These are phyloP conservation scores for Caranx melampygus DNA, from an alignment of 2,113 vertebrate genomes.

Conservation along the genomic window DNA sequence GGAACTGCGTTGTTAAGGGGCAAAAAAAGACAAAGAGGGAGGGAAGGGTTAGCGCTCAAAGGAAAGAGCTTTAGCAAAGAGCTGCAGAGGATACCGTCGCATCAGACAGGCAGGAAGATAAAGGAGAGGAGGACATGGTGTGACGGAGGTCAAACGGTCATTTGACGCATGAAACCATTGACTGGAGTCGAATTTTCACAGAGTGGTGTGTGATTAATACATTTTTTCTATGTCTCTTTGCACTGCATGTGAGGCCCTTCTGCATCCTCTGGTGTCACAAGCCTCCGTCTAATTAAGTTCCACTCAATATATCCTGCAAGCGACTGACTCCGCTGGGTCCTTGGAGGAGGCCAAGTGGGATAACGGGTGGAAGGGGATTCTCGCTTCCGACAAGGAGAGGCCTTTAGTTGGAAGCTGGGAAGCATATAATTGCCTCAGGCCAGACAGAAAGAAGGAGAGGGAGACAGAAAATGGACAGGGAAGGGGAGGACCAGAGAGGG, in stretches of 20 bases:
- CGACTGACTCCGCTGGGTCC: constrained; percentile 33
- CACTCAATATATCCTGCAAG: constrained; percentile 48
- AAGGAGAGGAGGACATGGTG: constrained; percentile 1
- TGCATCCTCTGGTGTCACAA: constrained; percentile 33
- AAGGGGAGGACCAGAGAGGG: neutral
- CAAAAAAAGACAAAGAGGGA: constrained; percentile 2
- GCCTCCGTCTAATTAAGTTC: constrained; percentile 54
- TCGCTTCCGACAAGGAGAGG: constrained; percentile 17
- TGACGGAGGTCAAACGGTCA: neutral
- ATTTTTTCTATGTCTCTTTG: constrained; percentile 25
- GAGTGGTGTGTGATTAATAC: constrained; percentile 1
- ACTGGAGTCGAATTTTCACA: neutral
- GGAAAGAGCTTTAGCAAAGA: constrained; percentile 27
- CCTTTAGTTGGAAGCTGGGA: constrained; percentile 42
- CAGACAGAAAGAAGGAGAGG: constrained; percentile 24
- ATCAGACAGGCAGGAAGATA: constrained; percentile 32
- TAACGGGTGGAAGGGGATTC: neutral
- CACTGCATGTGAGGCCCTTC: constrained; percentile 13
- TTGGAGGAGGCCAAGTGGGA: constrained; percentile 48
- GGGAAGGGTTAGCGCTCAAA: constrained; percentile 2
- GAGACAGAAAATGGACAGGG: neutral
- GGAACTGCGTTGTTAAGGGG: neutral
- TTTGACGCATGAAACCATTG: constrained; percentile 15
- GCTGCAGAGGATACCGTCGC: constrained; percentile 46
- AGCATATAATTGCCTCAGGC: constrained; percentile 64